phyloP scores from a whole-genome alignment of 2,113 vertebrate genomes.

The Anoura caudifer region DNA sequence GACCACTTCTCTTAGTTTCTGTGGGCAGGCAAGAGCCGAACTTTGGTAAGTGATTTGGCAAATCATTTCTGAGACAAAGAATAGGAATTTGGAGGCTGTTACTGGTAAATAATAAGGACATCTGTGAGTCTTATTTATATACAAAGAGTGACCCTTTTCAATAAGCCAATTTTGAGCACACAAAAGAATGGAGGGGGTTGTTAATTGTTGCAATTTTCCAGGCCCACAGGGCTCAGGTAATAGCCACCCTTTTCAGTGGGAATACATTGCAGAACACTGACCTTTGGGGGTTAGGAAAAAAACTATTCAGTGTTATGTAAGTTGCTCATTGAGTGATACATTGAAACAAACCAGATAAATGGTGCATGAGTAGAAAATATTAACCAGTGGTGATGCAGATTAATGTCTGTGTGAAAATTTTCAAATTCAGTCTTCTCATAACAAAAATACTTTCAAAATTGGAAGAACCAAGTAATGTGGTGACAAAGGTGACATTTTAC shows the following conservation, averaged over 20 bases:
- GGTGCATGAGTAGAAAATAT: slow-evolving; percentile 9
- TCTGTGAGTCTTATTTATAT: neutral
- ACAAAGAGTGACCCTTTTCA: neutral
- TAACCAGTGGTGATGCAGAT: neutral
- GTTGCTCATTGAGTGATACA: neutral
- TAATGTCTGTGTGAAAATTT: neutral
- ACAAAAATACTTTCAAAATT: neutral
- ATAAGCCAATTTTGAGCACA: neutral
- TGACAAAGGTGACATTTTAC: neutral
- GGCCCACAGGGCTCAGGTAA: neutral
- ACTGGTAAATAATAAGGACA: neutral
- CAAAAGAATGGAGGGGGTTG: neutral
- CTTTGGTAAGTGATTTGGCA: neutral
- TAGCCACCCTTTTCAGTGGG: neutral
- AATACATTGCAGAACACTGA: neutral
- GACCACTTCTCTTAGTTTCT: neutral
- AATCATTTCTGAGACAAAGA: slow-evolving; percentile 17
- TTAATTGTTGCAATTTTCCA: neutral
- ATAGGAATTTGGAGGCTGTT: neutral
- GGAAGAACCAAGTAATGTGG: neutral
- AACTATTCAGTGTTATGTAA: neutral
- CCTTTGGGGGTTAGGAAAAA: neutral
- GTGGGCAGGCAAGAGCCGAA: neutral
- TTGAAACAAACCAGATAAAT: slow-evolving; percentile 10
- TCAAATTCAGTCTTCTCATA: neutral